Percentiles rank a stretch among this genome's conserved stretches.
Conservation (phyloP, 2,113 vertebrate species). For the Lonchura striata region DNA sequence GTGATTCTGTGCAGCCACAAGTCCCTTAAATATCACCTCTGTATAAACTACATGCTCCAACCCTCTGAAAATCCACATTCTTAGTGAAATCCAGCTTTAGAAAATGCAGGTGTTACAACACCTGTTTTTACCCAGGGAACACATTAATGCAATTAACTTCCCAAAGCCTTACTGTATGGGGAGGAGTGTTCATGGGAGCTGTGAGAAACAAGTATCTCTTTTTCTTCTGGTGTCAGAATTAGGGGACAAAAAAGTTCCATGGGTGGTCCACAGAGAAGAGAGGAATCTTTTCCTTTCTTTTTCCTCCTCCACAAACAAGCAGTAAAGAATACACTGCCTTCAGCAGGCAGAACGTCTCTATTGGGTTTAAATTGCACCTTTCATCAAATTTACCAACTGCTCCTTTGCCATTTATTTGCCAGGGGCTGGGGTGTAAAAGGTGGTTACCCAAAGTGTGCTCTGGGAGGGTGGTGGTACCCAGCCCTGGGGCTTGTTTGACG, state of each 20-base stretch:
- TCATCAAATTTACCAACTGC: background rate
- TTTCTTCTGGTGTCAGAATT: slow-evolving; percentile 61
- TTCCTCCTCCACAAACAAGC: background rate
- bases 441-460: background rate
- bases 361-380: slow-evolving; percentile 5
- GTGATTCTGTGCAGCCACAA: background rate
- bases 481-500: background rate
- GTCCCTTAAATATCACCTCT: background rate
- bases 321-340: slow-evolving; percentile 37
- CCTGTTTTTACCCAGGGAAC: slow-evolving; percentile 43
- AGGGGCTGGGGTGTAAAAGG: background rate
- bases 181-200: background rate
- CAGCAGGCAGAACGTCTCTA: background rate
- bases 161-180: background rate
- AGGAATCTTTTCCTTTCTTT: slow-evolving; percentile 21
- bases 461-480: background rate
- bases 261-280: slow-evolving; percentile 68
- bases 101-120: slow-evolving; percentile 71
- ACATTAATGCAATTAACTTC: slow-evolving; percentile 62
- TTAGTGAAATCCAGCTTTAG: slow-evolving; percentile 21
- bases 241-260: slow-evolving; percentile 67
- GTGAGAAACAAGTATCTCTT: slow-evolving; percentile 50
- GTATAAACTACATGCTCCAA: background rate
- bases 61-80: background rate
- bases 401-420: background rate